phyloP scores from a whole-genome alignment of 1,140 invertebrate genomes.

The Drosophila erecta region DNA sequence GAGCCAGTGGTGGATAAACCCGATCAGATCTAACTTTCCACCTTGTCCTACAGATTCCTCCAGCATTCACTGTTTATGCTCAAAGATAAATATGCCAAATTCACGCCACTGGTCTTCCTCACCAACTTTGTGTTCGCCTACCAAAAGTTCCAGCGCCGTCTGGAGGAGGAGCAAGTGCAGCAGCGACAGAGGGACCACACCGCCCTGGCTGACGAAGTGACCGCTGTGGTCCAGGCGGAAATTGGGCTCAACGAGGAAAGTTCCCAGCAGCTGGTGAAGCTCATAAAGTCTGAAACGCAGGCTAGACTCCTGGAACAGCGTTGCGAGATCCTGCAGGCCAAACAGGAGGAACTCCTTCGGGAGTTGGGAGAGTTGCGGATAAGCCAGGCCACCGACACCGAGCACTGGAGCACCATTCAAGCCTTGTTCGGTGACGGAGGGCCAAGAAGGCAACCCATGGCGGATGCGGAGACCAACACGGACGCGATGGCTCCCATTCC shows the following conservation, averaged over 20 bases:
- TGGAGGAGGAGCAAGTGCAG: conserved; percentile 40
- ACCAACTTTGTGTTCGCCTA: conserved; percentile 79
- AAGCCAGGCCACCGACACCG: conserved; percentile 58
- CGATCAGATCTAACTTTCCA: background rate
- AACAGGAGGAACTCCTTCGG: conserved; percentile 47
- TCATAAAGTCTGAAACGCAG: conserved; percentile 77
- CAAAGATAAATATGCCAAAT: conserved; percentile 83
- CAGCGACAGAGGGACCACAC: conserved; percentile 11
- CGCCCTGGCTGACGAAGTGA: conserved; percentile 26
- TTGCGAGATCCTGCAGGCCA: conserved; percentile 53
- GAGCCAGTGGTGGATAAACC: no score
- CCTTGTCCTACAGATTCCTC: conserved; percentile 59
- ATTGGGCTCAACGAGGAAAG: conserved; percentile 50
- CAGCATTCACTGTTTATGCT: conserved; percentile 67
- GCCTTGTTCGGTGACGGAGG: conserved; percentile 60
- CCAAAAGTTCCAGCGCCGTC: conserved; percentile 56
- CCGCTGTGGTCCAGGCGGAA: conserved; percentile 39
- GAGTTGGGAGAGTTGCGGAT: conserved; percentile 61
- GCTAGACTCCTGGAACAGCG: conserved; percentile 66
- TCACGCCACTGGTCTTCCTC: conserved; percentile 80
- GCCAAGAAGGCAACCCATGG: background rate
- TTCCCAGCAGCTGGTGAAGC: conserved; percentile 72
- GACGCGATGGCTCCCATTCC: conserved; percentile 60
- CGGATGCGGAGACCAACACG: conserved; percentile 68
- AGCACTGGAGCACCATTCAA: conserved; percentile 82